Base-by-base conservation (phyloP, 2,888 invertebrate species). In the Helobdella robusta region DNA sequence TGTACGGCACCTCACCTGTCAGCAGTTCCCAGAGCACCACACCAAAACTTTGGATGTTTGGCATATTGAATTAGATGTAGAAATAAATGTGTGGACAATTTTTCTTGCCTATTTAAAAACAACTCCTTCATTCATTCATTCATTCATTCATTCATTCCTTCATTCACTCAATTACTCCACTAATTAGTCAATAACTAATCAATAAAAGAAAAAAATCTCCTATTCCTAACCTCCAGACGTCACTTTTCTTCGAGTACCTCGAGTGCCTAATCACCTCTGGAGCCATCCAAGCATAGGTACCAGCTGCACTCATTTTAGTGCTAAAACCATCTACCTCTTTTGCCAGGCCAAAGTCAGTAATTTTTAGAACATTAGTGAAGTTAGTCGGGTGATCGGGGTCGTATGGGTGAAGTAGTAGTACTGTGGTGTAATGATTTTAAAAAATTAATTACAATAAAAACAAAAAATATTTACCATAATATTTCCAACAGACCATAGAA, bases 221-320 rank as follows among this genome's bases (percentile, higher is more conserved):
- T 6, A n/a, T n/a, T 23, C n/a, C 54, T 8, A 54, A 81, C 81
- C 93, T 94, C 95, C 95, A 95, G 1, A 94, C 93, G 78, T 97
- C 97, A 0, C 92, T 91, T 77, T 93, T 92, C 64, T 89, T 88
- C 0, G 93, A 92, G 78, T 94, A 98, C 0, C 94, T 88, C 0
- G 95, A 94, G 77, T 95, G 94, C 15, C 90, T 87, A 11, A 97
- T 81, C 34, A 93, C 91, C 80, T 98, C 98, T 3, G 95, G 95
- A 0, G 94, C 88, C 94, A 98, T 95, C 97, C 97, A 54, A 61
- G 94, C 94, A 80, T 94, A 95, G 0, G 95, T 95, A 67, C 95
- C 95, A 34, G 93, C 94, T 30, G 92, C 91, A 28, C 93, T 94
- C 93, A 95, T 94, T 4, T 5, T 54, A 32, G 11, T 25, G 8